Percentiles rank a stretch among this genome's conserved stretches.
Conservation (phyloP, 2,888 invertebrate genomes). For the Carabus problematicus region DNA sequence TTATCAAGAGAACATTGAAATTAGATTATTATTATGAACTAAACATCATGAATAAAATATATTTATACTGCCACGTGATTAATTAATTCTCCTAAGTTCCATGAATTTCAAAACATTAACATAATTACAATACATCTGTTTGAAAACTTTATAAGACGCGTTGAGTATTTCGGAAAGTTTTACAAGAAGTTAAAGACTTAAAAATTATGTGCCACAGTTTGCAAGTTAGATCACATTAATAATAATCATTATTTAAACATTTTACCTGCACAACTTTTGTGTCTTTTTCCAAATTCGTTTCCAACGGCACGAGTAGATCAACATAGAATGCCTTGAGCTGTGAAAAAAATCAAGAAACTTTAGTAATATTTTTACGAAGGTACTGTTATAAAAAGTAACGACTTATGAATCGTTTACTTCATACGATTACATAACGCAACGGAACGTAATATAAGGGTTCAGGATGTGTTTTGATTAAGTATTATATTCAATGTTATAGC, state of each 20-base stretch:
- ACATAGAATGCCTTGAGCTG: slow-evolving; percentile 95
- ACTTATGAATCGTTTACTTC: background rate
- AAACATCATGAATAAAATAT: background rate
- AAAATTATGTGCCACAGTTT: background rate
- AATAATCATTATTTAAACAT: slow-evolving; percentile 46
- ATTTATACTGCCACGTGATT: no score
- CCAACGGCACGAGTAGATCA: slow-evolving; percentile 89
- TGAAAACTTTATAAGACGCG: slow-evolving; percentile 15
- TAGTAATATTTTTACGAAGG: background rate
- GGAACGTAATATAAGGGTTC: background rate
- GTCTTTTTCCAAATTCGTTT: slow-evolving; percentile 93
- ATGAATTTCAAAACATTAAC: slow-evolving; percentile 11
- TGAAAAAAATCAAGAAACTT: slow-evolving; percentile 49
- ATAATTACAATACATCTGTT: slow-evolving; percentile 28
- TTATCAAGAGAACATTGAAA: background rate
- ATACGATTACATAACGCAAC: background rate
- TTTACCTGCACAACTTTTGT: slow-evolving; percentile 90
- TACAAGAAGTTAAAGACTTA: slow-evolving; percentile 19
- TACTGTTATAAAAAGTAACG: background rate
- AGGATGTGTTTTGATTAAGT: background rate
- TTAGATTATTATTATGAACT: background rate
- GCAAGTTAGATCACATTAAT: no score
- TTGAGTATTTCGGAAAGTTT: slow-evolving; percentile 17
- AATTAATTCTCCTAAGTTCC: no score
- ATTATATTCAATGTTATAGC: background rate